These are phyloP conservation scores for Trachemys scripta DNA, from an alignment of 2,113 vertebrate genomes.

Conservation along the genomic window DNA sequence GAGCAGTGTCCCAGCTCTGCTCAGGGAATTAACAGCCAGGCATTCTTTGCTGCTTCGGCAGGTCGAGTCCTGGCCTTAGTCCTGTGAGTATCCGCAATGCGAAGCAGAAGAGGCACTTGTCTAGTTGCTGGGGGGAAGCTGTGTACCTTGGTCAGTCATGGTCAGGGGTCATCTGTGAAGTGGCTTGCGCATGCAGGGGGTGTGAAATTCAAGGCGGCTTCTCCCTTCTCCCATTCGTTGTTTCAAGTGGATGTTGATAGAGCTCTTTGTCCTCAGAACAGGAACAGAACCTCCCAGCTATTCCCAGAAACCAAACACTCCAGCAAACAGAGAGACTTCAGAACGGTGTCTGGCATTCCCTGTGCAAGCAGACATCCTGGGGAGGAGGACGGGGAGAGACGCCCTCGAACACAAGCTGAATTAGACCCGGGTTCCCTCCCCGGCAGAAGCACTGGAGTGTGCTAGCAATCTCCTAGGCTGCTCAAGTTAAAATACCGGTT, in stretches of 20 bases:
- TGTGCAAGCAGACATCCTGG: not conserved
- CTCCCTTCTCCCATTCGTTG: not conserved
- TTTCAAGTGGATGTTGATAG: not conserved
- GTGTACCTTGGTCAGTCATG: not conserved
- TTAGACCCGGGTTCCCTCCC: not conserved
- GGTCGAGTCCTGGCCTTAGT: not conserved
- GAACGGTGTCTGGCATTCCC: rapidly evolving
- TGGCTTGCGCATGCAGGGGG: not conserved
- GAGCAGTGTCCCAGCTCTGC: not conserved
- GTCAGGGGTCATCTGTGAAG: not conserved
- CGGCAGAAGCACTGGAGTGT: not conserved
- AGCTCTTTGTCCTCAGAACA: not conserved
- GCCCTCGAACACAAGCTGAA: not conserved
- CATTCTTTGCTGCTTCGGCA: not conserved
- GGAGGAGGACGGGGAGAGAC: not conserved
- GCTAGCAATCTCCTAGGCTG: not conserved
- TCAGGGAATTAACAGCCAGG: not conserved
- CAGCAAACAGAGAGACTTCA: rapidly evolving
- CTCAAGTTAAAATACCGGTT: not conserved
- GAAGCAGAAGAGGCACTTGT: not conserved
- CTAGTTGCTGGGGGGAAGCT: not conserved
- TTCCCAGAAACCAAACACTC: not conserved
- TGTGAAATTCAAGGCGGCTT: not conserved
- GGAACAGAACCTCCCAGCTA: not conserved
- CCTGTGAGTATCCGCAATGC: not conserved